phyloP scores from a whole-genome alignment of 2,113 vertebrate genomes.

The Menura novaehollandiae region DNA sequence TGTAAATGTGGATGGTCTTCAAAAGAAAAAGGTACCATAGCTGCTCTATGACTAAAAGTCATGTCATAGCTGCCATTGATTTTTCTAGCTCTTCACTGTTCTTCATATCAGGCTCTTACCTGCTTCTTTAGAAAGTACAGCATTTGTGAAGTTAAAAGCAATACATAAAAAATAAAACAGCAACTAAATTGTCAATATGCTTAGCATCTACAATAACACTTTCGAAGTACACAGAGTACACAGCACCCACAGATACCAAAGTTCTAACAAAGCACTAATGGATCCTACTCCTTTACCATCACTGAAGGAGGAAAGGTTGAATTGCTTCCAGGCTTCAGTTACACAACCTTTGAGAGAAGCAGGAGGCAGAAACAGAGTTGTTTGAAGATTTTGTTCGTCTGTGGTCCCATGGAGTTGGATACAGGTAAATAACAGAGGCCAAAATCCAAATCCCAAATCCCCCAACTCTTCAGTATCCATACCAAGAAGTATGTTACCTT shows the following conservation, averaged over 20 bases:
- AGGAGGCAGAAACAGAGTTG: background rate
- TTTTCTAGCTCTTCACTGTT: background rate
- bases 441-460: background rate
- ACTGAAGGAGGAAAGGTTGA: background rate
- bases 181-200: background rate
- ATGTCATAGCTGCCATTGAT: background rate
- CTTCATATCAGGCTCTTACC: background rate
- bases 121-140: background rate
- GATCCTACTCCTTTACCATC: background rate
- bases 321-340: background rate
- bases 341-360: background rate
- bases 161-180: background rate
- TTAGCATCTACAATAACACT: background rate
- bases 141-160: background rate
- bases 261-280: background rate
- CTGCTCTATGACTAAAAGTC: background rate
- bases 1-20: background rate
- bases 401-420: background rate
- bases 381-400: background rate
- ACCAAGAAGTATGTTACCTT: background rate
- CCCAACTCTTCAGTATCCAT: background rate
- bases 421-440: background rate
- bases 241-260: background rate
- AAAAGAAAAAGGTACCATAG: background rate
- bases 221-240: background rate